A percentile compares a stretch with the other conserved stretches of the same genome.
These are phyloP conservation scores for Ascaphus truei DNA, from an alignment of 2,113 vertebrate genomes.

Conservation along the genomic window DNA sequence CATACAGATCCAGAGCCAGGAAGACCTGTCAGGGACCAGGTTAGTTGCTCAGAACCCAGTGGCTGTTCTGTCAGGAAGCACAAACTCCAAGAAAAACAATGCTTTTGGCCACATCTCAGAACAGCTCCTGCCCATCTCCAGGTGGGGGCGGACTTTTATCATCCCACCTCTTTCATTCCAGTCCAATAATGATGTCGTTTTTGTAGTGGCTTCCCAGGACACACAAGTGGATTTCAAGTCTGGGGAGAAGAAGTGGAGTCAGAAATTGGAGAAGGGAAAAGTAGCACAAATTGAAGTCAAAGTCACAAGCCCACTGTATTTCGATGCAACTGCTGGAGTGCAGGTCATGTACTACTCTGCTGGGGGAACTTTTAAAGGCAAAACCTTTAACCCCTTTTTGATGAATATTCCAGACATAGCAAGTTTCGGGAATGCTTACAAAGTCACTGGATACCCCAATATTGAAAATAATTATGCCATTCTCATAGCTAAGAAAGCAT, in stretches of 20 bases:
- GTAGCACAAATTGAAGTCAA: neutral
- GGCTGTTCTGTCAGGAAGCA: constrained; percentile 58
- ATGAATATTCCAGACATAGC: neutral
- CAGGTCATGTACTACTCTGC: neutral
- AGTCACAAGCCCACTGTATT: neutral
- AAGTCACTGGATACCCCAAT: neutral
- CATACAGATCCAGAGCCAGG: constrained; percentile 49
- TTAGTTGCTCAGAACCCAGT: constrained; percentile 45
- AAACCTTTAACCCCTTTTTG: neutral
- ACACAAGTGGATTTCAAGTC: constrained; percentile 38
- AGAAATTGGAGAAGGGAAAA: neutral
- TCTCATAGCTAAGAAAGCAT: neutral
- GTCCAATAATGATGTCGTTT: constrained; percentile 2
- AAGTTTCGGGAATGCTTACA: neutral
- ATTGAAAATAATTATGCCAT: neutral
- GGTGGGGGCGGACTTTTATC: constrained; percentile 56
- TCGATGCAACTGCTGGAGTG: neutral
- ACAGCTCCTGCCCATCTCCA: constrained; percentile 58
- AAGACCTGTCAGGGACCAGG: constrained; percentile 51
- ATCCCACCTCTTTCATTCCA: constrained; percentile 52
- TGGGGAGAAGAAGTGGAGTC: neutral
- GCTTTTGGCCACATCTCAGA: constrained; percentile 62
- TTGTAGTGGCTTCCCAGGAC: constrained; percentile 49
- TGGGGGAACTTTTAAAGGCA: neutral
- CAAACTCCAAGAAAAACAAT: constrained; percentile 42